Evolutionary conservation across 2,888 invertebrate species (phyloP), one percentile per base, ranked within the genome.

Genomic region (Andrena fulva): DNA sequence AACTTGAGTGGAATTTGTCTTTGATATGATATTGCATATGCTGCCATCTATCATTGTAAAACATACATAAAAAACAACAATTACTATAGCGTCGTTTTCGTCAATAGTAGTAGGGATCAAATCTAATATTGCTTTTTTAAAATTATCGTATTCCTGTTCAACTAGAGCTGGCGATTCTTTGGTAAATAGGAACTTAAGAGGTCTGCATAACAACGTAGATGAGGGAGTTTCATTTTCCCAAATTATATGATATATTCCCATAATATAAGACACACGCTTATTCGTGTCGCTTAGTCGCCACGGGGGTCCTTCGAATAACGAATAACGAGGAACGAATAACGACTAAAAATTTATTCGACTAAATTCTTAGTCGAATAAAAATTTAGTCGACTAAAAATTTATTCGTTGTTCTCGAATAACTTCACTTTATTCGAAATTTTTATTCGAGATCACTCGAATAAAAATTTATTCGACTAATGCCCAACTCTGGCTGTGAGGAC

Each of bases 11-110:
- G 35, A 33, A 8, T 63, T 63, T 8, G 62, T 35, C 4, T n/a
- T 20, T 1, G 35, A 63, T 63, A 63, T 16, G 8, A 63, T 20
- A 20, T 63, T 63, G 29, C 1, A 33, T 3, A 63, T 20, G 20
- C 62, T 63, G 5, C 35, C 62, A 10, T 35, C 35, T 35, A 63
- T 24, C 35, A 63, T 35, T 20, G 62, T 63, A 35, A 35, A 35
- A 8, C 24, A 2, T 35, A 63, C 27, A 3, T 50, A 29, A 16
- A 50, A 27, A 16, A 5, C 16, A 50, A 64, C 16, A 50, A 2
- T 66, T n/a, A 66, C 7, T 1, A 8, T 29, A 12, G n/a, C 27
- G 8, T 66, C 7, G 8, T 50, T 29, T 16, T 2, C 12, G 1
- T 8, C 12, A 66, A 16, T 6, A 48, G 8, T 63, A 20, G 10